Evolutionary conservation across 23 tunicate species (phyloP).

Genomic region (Aplidium turbinatum): DNA sequence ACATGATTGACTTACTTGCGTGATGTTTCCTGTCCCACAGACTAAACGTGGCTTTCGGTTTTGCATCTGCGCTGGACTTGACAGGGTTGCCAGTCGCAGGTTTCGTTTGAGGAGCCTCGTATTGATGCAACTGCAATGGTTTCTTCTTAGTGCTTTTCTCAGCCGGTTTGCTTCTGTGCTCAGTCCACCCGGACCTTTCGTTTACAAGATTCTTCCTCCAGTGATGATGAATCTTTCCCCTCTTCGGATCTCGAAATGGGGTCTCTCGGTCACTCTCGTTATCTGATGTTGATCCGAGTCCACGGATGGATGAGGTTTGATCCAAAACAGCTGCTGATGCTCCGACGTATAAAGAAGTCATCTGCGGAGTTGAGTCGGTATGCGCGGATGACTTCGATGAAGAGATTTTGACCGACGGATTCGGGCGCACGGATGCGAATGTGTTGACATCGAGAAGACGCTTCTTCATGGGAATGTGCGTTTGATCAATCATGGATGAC

Average conservation of each 20-base stretch:
- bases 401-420: background rate
- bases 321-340: constrained; percentile 53
- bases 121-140: constrained; percentile 38
- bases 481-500: constrained; percentile 12
- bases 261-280: constrained; percentile 63
- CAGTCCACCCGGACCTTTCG: constrained; percentile 27
- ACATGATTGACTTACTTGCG: constrained; percentile 55
- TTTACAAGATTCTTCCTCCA: constrained; percentile 32
- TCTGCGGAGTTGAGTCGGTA: constrained; percentile 3
- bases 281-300: constrained; percentile 37
- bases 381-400: background rate
- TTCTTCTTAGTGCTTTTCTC: constrained; percentile 26
- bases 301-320: background rate
- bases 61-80: constrained; percentile 8
- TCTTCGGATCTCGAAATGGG: constrained; percentile 29
- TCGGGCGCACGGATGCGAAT: background rate
- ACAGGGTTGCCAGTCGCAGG: background rate
- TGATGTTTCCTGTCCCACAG: constrained; percentile 61
- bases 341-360: constrained; percentile 73
- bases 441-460: constrained; percentile 26
- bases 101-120: constrained; percentile 25
- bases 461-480: constrained; percentile 58
- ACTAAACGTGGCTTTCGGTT: constrained; percentile 21
- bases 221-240: constrained; percentile 18
- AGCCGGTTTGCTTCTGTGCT: constrained; percentile 11